Evolutionary conservation across 2,797 vertebrate species (phyloP).

Genomic region (Dendrocincla fuliginosa): DNA sequence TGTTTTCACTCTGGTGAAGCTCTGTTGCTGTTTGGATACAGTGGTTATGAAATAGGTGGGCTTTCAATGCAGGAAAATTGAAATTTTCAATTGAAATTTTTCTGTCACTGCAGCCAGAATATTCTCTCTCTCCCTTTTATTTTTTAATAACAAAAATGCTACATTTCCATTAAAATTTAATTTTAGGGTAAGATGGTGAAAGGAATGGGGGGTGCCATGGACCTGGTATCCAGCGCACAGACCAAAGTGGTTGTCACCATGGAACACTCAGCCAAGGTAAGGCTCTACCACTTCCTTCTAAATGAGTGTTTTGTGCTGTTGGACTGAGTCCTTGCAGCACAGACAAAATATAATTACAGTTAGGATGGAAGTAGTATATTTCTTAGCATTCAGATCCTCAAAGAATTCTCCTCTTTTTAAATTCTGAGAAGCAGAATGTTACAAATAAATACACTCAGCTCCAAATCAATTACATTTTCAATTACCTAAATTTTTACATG

Average conservation of each 20-base stretch:
- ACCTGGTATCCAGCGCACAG: constrained; percentile 92
- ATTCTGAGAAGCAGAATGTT: not conserved
- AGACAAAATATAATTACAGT: not conserved
- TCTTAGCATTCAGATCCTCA: not conserved
- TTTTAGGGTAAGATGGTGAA: constrained; percentile 98
- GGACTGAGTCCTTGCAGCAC: not conserved
- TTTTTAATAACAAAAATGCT: not conserved
- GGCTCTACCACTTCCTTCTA: not conserved
- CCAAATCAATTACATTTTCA: not conserved
- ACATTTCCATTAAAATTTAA: not conserved
- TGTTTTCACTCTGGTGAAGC: not conserved
- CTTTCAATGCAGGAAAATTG: not conserved
- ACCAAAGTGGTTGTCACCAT: constrained; percentile 98
- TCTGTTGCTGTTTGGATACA: not conserved
- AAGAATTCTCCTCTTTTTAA: not conserved
- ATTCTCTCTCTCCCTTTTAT: not conserved
- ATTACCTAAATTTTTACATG: not conserved
- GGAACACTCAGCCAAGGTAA: constrained; percentile 97
- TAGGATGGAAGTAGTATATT: not conserved
- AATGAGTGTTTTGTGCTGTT: not conserved
- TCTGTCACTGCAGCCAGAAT: not conserved
- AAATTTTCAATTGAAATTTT: too few relatives aligned
- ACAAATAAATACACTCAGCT: not conserved
- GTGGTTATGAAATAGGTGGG: not conserved
- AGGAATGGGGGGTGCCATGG: constrained; percentile 99